A percentile compares a stretch with the other conserved stretches of the same genome.
Conservation (phyloP, 2,888 invertebrate species). For the Campoplex capitator region DNA sequence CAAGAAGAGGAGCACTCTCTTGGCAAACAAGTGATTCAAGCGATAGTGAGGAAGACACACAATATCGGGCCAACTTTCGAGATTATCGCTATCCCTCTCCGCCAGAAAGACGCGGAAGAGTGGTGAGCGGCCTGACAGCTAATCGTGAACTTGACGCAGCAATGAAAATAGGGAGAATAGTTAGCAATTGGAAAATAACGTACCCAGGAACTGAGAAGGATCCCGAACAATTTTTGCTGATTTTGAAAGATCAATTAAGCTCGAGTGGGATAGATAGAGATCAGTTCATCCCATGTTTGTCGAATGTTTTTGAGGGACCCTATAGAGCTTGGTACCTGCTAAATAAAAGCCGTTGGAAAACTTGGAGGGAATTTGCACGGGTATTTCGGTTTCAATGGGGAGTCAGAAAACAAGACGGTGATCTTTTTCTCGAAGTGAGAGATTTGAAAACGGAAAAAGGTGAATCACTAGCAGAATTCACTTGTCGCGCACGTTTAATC, state of each 20-base stretch:
- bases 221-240: conserved; percentile 61
- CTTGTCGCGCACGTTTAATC: conserved; percentile 58
- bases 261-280: conserved; percentile 54
- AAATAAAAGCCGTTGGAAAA: conserved; percentile 50
- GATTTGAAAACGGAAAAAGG: conserved; percentile 57
- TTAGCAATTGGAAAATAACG: conserved; percentile 59
- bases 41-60: background rate
- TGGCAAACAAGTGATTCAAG: background rate
- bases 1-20: conserved; percentile 3
- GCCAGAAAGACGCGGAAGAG: background rate
- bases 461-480: conserved; percentile 62
- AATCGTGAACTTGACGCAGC: conserved; percentile 43
- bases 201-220: conserved; percentile 61
- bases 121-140: background rate
- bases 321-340: conserved; percentile 65
- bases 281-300: conserved; percentile 59
- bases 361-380: conserved; percentile 60
- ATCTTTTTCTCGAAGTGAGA: conserved; percentile 38
- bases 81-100: background rate
- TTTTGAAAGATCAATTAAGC: conserved; percentile 58
- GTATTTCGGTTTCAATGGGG: conserved; percentile 65
- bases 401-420: conserved; percentile 59
- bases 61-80: background rate
- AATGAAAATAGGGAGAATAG: conserved; percentile 61
- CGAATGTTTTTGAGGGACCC: conserved; percentile 64